Percentiles rank a stretch among this genome's conserved stretches.
Evolutionary conservation across 2,113 vertebrate species (phyloP).

Genomic region (Pholis gunnellus): DNA sequence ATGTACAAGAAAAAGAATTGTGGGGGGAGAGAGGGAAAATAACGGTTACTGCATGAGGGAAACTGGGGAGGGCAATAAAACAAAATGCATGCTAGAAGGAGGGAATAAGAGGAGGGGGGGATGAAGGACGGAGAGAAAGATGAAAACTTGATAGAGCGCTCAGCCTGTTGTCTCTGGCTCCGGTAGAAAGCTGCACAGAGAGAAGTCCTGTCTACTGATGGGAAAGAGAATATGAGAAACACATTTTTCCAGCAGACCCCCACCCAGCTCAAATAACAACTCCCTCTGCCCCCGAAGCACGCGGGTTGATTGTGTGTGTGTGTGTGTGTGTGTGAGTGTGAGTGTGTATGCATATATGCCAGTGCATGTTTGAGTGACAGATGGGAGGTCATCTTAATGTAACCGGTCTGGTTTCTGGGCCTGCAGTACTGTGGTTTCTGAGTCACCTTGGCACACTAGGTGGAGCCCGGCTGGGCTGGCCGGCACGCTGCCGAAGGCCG

Average conservation of each 20-base stretch:
- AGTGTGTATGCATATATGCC: slow-evolving; percentile 17
- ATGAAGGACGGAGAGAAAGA: slow-evolving; percentile 58
- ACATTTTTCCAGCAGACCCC: slow-evolving; percentile 84
- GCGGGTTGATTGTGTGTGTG: slow-evolving; percentile 39
- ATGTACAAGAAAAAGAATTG: slow-evolving; percentile 63
- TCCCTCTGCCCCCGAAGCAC: slow-evolving; percentile 47
- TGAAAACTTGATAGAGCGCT: slow-evolving; percentile 66
- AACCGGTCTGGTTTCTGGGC: slow-evolving; percentile 17
- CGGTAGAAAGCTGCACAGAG: slow-evolving; percentile 67
- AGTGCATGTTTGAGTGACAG: slow-evolving; percentile 7
- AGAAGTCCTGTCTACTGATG: slow-evolving; percentile 73
- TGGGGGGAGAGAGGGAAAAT: slow-evolving; percentile 43
- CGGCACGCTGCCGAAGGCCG: slow-evolving; percentile 79
- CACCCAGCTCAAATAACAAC: slow-evolving; percentile 84
- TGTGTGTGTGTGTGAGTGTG: slow-evolving; percentile 37
- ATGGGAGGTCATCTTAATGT: slow-evolving; percentile 9
- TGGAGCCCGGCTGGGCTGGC: slow-evolving; percentile 82
- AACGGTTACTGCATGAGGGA: slow-evolving; percentile 70
- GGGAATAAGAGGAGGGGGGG: not conserved
- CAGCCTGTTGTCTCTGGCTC: slow-evolving; percentile 78
- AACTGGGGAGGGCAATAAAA: slow-evolving; percentile 75
- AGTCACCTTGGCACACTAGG: slow-evolving; percentile 89
- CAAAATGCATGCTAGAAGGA: slow-evolving; percentile 61
- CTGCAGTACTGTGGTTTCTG: slow-evolving; percentile 19
- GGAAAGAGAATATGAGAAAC: slow-evolving; percentile 83